Evolutionary conservation across 2,888 invertebrate species (phyloP), one percentile per base, ranked within the genome.

Genomic region (Corythucha ciliata): DNA sequence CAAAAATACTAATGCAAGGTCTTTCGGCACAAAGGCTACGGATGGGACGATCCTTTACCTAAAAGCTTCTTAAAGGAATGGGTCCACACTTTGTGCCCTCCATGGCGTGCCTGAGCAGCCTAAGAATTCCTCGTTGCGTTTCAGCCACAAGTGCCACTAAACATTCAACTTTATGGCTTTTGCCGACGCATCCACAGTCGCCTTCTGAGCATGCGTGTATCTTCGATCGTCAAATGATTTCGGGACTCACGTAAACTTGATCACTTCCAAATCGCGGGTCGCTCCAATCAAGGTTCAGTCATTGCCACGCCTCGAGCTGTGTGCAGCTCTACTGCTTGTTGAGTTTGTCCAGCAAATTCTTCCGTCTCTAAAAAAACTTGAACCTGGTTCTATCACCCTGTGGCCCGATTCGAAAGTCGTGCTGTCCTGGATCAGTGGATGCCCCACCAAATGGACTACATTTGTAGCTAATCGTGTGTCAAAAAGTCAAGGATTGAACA

Each of bases 11-110:
- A 8, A 24, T 46, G 33, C 52, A 52, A 37, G 37, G 37, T 14
- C 25, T 27, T 52, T 6, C 46, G 52, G 52, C 22, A 29, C 26
- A 10, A 18, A 10, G 34, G 33, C 21, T 33, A 36, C 26, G 37
- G 46, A 16, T 52, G 52, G 46, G 52, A 52, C 25, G 52, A 52
- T 12, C 24, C 45, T n/a, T 22, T 52, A 26, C 33, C 52, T n/a
- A n/a, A n/a, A n/a, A n/a, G n/a, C n/a, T n/a, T n/a, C n/a, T n/a
- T n/a, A n/a, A n/a, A n/a, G n/a, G n/a, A n/a, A n/a, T n/a, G n/a
- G n/a, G n/a, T n/a, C n/a, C n/a, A n/a, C n/a, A n/a, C n/a, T n/a
- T n/a, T n/a, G n/a, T n/a, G n/a, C n/a, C n/a, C n/a, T n/a, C n/a
- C n/a, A n/a, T n/a, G n/a, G n/a, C n/a, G n/a, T n/a, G n/a, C n/a